Base-by-base conservation (phyloP, 2,888 invertebrate genomes). In the Leptinotarsa tumamoca region DNA sequence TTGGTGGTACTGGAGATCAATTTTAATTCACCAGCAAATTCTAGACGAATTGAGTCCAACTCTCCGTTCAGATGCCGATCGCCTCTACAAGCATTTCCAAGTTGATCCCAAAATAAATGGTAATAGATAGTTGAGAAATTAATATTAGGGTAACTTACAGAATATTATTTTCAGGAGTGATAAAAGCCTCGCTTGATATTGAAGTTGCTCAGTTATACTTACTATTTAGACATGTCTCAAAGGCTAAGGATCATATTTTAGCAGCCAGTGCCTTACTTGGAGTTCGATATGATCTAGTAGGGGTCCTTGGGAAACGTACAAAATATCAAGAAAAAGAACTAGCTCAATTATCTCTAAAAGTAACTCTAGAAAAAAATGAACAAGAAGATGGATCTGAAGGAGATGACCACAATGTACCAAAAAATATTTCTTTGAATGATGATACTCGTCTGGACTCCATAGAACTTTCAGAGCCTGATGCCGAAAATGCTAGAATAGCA, bases 231-330 rank as follows among this genome's bases (percentile, higher is more conserved):
- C 92, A 95, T 81, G 91, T 95, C 17, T 91, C 92, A 56, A 91
- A 92, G 82, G 93, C 94, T 0, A 92, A 94, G 72, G 91, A 93
- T 77, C 91, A 94, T 84, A 89, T 97, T 72, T 88, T 90, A 7
- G 89, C 89, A 67, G 94, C 95, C 0, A 90, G 91, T 79, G 89
- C 92, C 63, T 86, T 92, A 58, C 90, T 95, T 49, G 92, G 93
- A 5, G 87, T 98, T 61, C 91, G 91, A 66, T 88, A 96, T 61
- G 91, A 93, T 82, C 90, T 97, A 4, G 86, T 90, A 90, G 96
- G 97, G 81, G 92, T 94, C 52, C 89, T 98, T 80, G 98, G 98
- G 0, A 95, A 95, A 86, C 91, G 98, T 78, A 99, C 99, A 13
- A 94, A 94, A 83, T 97, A 93, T 86, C 99, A 99, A 87, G 91